Percentiles rank a stretch among this genome's conserved stretches.
Conservation (phyloP, 2,888 invertebrate genomes). For the Acronicta leporina region DNA sequence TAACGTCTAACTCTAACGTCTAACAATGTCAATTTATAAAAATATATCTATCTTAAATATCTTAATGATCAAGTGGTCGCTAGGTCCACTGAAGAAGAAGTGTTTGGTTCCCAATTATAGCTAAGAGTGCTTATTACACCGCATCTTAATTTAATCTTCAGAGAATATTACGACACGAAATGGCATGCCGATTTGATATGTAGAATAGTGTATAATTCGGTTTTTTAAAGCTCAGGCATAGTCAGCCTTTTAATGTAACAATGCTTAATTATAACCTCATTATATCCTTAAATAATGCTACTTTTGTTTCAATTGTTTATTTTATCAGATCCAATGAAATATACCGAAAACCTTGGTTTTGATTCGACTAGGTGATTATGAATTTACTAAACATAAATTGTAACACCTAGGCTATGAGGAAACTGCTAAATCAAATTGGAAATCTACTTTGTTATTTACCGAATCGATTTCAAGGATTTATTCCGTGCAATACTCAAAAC, state of each 20-base stretch:
- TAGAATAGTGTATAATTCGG: background rate
- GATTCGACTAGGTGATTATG: conserved; percentile 38
- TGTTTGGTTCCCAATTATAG: too few relatives aligned
- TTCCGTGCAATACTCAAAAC: background rate
- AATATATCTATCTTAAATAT: too few relatives aligned
- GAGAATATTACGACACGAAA: too few relatives aligned
- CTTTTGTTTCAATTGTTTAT: background rate
- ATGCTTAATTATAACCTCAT: background rate
- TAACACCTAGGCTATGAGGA: conserved; percentile 49
- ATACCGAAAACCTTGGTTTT: conserved; percentile 37
- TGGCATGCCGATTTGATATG: too few relatives aligned
- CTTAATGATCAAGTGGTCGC: too few relatives aligned
- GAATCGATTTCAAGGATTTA: conserved; percentile 45
- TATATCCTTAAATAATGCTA: background rate
- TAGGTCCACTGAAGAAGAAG: too few relatives aligned
- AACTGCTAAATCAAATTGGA: conserved; percentile 41
- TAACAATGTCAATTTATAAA: background rate
- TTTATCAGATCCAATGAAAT: conserved; percentile 13
- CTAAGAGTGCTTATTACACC: too few relatives aligned
- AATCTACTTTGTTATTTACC: conserved; percentile 37
- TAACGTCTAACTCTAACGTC: too few relatives aligned
- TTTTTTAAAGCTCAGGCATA: background rate
- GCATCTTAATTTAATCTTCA: too few relatives aligned
- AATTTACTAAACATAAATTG: conserved; percentile 40
- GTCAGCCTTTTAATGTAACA: background rate